Conservation (phyloP, 2,888 invertebrate species). For the Sisyra terminalis region DNA sequence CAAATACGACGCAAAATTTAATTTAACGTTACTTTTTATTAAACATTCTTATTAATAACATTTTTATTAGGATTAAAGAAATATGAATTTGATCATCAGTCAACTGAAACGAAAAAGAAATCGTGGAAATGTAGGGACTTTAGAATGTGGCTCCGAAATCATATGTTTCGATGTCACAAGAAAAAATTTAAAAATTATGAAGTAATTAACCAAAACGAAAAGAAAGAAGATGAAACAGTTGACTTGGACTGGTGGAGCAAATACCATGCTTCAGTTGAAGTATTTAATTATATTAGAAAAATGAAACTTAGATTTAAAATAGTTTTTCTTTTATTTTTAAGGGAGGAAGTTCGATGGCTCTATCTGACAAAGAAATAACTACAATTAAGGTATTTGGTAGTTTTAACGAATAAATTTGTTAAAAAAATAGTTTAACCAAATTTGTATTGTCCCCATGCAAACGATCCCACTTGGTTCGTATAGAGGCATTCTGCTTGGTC, state of each 20-base stretch:
- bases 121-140: neutral
- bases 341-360: no score
- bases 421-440: constrained; percentile 4
- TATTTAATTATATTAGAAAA: constrained; percentile 8
- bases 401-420: neutral
- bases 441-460: constrained; percentile 6
- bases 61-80: no score
- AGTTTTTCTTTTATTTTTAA: neutral
- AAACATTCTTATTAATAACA: no score
- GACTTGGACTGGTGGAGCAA: constrained; percentile 38
- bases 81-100: neutral
- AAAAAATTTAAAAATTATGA: neutral
- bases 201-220: constrained; percentile 1
- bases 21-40: no score
- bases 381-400: no score
- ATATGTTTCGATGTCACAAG: no score
- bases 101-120: neutral
- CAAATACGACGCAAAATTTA: no score
- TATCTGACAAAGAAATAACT: no score
- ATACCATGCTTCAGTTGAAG: constrained; percentile 28
- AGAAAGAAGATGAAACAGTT: constrained; percentile 19
- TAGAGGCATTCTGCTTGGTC: constrained; percentile 1
- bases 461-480: constrained; percentile 2
- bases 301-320: no score
- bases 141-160: neutral